These are phyloP conservation scores for Entomobrya proxima DNA, from an alignment of 2,888 invertebrate species.

Conservation along the genomic window DNA sequence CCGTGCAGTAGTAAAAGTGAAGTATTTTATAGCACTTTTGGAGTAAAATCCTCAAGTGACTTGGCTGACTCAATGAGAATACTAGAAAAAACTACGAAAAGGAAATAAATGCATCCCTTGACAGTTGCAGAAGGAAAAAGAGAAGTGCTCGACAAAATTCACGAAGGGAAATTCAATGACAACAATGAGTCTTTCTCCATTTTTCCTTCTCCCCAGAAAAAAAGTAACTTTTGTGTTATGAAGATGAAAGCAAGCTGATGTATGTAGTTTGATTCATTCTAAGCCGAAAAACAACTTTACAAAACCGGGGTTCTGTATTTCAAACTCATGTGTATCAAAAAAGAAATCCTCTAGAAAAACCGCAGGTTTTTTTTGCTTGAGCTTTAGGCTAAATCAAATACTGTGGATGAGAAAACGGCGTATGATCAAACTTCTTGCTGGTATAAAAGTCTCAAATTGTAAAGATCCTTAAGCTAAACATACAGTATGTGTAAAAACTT, in stretches of 20 bases:
- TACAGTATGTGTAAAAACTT: neutral
- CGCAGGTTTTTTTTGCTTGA: constrained; percentile 5
- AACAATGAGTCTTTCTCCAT: constrained; percentile 32
- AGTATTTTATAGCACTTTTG: constrained; percentile 38
- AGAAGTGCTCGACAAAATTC: neutral
- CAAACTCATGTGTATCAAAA: neutral
- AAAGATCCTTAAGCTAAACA: neutral
- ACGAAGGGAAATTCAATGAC: constrained; percentile 32
- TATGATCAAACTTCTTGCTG: neutral
- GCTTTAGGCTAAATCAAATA: constrained; percentile 19
- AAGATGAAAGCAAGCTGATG: constrained; percentile 9
- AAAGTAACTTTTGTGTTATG: constrained; percentile 7
- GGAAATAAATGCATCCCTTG: constrained; percentile 53
- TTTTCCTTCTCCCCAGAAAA: neutral
- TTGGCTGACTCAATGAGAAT: constrained; percentile 22
- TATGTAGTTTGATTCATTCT: neutral
- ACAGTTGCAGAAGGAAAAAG: constrained; percentile 28
- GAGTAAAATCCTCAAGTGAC: constrained; percentile 43
- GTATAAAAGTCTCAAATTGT: neutral
- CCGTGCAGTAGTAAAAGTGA: neutral
- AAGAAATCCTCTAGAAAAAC: neutral
- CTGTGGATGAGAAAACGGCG: neutral
- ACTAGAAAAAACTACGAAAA: neutral
- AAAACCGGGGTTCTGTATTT: neutral
- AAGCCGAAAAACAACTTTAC: neutral